Percentiles rank a stretch among this genome's conserved stretches.
phyloP scores from a whole-genome alignment of 2,797 vertebrate species.

The Gymnoscopelus microlampas region DNA sequence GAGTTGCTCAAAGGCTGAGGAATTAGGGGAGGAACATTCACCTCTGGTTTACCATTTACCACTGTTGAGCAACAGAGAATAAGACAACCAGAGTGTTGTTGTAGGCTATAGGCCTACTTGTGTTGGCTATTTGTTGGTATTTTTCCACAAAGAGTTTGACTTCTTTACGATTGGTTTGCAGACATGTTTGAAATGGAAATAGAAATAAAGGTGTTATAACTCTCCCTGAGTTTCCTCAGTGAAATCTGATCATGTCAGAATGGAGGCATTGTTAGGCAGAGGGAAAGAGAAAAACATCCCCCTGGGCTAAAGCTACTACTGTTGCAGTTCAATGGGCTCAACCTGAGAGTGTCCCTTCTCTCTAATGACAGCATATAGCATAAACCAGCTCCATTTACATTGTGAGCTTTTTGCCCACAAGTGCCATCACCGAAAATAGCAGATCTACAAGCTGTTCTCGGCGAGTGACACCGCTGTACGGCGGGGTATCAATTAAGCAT shows the following conservation, averaged over 20 bases:
- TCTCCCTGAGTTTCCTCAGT: conserved; percentile 50
- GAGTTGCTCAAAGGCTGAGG: conserved; percentile 32
- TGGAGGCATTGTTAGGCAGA: conserved; percentile 73
- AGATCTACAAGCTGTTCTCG: background rate
- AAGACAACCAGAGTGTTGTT: background rate
- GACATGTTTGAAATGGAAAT: conserved; percentile 27
- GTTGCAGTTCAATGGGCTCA: conserved; percentile 52
- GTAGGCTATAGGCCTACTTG: background rate
- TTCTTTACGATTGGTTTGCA: background rate
- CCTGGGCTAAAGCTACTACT: conserved; percentile 59
- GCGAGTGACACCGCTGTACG: no score
- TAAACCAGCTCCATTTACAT: no score
- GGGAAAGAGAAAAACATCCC: conserved; percentile 54
- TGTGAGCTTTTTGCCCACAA: no score
- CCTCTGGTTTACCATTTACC: conserved; percentile 48
- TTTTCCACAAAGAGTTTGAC: background rate
- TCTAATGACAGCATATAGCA: background rate
- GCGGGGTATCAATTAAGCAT: background rate
- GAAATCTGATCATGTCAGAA: conserved; percentile 78
- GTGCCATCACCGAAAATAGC: background rate
- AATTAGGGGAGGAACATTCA: conserved; percentile 21
- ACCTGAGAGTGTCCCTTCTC: conserved; percentile 13
- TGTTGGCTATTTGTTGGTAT: no score
- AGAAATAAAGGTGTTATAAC: conserved; percentile 63
- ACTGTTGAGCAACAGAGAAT: conserved; percentile 42